Evolutionary conservation across 2,113 vertebrate genomes (phyloP).

Genomic region (Corvus moneduloides): DNA sequence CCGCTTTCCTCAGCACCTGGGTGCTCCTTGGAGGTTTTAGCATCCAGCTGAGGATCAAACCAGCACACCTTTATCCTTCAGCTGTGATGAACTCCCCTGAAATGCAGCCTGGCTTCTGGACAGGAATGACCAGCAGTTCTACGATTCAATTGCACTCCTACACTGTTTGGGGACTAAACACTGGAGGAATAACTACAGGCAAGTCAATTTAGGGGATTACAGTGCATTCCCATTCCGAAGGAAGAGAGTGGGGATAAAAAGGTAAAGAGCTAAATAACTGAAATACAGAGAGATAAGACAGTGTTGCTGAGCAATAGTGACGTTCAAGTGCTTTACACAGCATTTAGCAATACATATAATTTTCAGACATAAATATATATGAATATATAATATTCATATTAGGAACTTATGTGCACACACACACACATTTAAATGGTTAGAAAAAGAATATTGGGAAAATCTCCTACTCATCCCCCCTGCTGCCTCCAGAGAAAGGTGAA

Average conservation of each 20-base stretch:
- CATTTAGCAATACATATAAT: neutral
- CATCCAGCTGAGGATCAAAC: neutral
- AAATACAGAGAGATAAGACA: neutral
- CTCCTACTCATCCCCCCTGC: rapidly evolving
- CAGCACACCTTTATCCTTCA: neutral
- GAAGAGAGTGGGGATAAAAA: neutral
- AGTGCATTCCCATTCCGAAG: neutral
- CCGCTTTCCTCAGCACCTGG: neutral
- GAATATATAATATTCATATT: neutral
- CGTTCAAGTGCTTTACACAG: neutral
- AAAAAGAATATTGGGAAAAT: neutral
- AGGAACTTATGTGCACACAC: neutral
- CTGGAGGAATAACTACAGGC: neutral
- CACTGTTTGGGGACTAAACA: neutral
- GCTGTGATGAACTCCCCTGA: neutral
- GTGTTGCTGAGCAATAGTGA: neutral
- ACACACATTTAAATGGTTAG: neutral
- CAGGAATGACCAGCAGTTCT: neutral
- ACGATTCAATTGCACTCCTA: neutral
- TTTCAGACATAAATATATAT: neutral
- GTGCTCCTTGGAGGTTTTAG: neutral
- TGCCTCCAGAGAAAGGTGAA: neutral
- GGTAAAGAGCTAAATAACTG: neutral
- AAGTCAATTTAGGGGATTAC: neutral
- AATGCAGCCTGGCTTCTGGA: neutral